Percentiles rank a stretch among this genome's conserved stretches.
phyloP scores from a whole-genome alignment of 2,888 invertebrate genomes.

The Diplolepis rosae region DNA sequence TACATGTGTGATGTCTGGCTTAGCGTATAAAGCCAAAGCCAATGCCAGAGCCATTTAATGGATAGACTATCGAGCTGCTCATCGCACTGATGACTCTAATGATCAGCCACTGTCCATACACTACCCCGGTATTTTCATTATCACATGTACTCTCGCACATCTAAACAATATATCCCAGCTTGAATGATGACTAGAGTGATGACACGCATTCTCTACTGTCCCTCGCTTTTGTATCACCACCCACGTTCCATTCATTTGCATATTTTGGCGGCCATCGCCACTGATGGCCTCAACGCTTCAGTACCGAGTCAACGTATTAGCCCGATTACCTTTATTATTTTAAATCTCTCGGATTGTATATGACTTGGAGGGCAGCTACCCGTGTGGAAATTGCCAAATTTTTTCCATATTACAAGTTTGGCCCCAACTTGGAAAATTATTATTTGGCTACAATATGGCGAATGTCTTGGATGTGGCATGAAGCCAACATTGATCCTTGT shows the following conservation, averaged over 20 bases:
- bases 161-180: slow-evolving; percentile 52
- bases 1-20: background rate
- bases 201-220: slow-evolving; percentile 46
- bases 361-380: background rate
- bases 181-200: slow-evolving; percentile 53
- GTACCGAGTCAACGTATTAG: slow-evolving; percentile 57
- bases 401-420: too few relatives aligned
- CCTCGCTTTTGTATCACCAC: slow-evolving; percentile 26
- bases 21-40: slow-evolving; percentile 36
- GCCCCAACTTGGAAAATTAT: too few relatives aligned
- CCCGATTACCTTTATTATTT: slow-evolving; percentile 58
- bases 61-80: slow-evolving; percentile 59
- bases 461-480: too few relatives aligned
- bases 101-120: slow-evolving; percentile 53
- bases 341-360: slow-evolving; percentile 52
- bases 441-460: too few relatives aligned
- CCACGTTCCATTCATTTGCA: slow-evolving; percentile 57
- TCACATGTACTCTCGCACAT: slow-evolving; percentile 49
- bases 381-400: too few relatives aligned
- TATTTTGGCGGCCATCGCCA: slow-evolving; percentile 58
- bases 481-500: too few relatives aligned
- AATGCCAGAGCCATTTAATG: too few relatives aligned
- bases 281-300: slow-evolving; percentile 43
- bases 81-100: slow-evolving; percentile 55
- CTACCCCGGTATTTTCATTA: slow-evolving; percentile 60